Percentiles rank a stretch among this genome's conserved stretches.
Evolutionary conservation across 2,888 invertebrate genomes (phyloP).

Genomic region (Leptopilina myrica): DNA sequence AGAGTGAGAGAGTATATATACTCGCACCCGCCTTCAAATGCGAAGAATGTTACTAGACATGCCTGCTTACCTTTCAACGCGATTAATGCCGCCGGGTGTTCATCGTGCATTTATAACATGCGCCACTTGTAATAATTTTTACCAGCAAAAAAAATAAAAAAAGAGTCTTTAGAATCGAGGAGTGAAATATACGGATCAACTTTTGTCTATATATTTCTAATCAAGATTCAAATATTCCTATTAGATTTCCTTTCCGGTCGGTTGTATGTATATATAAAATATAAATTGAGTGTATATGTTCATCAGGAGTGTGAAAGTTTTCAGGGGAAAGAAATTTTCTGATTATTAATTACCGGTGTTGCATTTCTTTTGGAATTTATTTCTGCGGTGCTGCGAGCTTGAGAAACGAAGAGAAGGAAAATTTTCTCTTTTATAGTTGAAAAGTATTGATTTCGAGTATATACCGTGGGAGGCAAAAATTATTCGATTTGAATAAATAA

Average conservation of each 20-base stretch:
- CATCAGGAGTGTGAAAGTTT: background rate
- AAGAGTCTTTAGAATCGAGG: background rate
- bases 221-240: slow-evolving; percentile 18
- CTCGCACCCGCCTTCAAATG: slow-evolving; percentile 42
- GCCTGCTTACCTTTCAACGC: slow-evolving; percentile 55
- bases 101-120: slow-evolving; percentile 41
- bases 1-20: background rate
- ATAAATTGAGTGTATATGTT: background rate
- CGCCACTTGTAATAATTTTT: slow-evolving; percentile 19
- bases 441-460: too few species aligned
- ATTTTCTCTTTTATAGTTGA: too few species aligned
- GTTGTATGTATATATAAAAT: too few species aligned
- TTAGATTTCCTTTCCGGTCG: slow-evolving; percentile 16
- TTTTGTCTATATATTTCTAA: slow-evolving; percentile 7
- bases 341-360: background rate
- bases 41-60: slow-evolving; percentile 53
- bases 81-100: slow-evolving; percentile 56
- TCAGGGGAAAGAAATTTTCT: background rate
- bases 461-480: too few species aligned
- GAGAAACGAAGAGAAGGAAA: background rate
- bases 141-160: background rate
- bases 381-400: too few species aligned
- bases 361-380: too few species aligned
- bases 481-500: too few species aligned
- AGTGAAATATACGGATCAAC: slow-evolving; percentile 21